Evolutionary conservation across 2,113 vertebrate species (phyloP), one percentile per base, ranked within the genome.

Genomic region (Ondatra zibethicus): DNA sequence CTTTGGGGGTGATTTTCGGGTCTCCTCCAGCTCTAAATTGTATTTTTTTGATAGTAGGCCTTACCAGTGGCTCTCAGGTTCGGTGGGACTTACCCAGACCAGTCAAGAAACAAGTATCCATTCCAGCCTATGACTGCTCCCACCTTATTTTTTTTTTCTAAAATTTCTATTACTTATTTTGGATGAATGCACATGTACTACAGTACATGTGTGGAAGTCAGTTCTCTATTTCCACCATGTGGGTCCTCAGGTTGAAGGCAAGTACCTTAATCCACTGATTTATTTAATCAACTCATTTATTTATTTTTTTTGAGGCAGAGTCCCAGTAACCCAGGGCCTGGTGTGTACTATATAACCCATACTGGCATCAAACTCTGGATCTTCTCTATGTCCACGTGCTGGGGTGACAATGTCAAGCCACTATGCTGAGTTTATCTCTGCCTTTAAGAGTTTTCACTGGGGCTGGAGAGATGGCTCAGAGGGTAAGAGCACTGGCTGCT

Each of bases 61-160:
- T 93, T 93, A 36, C 36, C 27, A 90, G 1, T 92, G 55, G 45
- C 29, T 33, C 17, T 14, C 25, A 88, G 27, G 75, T 88, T 91
- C 90, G 87, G 19, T 88, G 45, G 55, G 25, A 80, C 63, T 78
- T 95, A 52, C 77, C 47, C 76, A 94, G 65, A 93, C 77, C n/a
- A 85, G 58, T 77, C 58, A 93, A 39, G 42, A 90, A 81, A 47
- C 75, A 58, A 75, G 39, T 13, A 42, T 7, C 66, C 76, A 47
- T 31, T 81, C 89, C 47, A 47, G 93, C 55, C n/a, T 88, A 58
- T 29, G 25, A 42, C 13, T 85, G 61, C 14, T 58, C 55, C 42
- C n/a, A 85, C 77, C 61, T 68, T 29, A 29, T 36, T 45, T 50
- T 87, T 42, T 85, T 87, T n/a, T 58, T 25, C 33, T 52, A 3